A percentile compares a stretch with the other conserved stretches of the same genome.
phyloP scores from a whole-genome alignment of 2,113 vertebrate species.

The Ptyas mucosa region DNA sequence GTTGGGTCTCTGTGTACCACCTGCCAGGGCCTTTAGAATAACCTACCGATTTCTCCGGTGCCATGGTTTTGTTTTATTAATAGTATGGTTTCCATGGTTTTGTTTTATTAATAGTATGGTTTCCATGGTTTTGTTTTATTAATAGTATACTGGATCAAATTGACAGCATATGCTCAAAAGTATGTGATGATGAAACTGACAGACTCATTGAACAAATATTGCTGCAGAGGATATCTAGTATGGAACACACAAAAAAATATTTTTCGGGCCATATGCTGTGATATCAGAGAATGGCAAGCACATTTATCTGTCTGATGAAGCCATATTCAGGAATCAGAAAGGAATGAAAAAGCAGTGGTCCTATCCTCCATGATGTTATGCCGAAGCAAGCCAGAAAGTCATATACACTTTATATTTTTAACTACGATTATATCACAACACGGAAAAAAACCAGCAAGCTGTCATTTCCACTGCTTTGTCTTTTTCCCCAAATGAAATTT shows the following conservation, averaged over 20 bases:
- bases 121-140: too few species aligned
- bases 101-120: too few species aligned
- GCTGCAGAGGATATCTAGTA: background rate
- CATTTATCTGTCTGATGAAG: constrained; percentile 3
- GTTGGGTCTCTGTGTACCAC: background rate
- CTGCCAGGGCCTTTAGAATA: background rate
- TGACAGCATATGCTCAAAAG: background rate
- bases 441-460: background rate
- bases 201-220: rapidly evolving
- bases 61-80: background rate
- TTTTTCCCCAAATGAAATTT: background rate
- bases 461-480: background rate
- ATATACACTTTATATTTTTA: background rate
- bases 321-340: background rate
- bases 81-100: background rate
- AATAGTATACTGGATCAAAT: background rate
- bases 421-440: background rate
- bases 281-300: background rate
- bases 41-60: background rate
- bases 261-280: background rate
- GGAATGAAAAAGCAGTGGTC: background rate
- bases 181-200: background rate
- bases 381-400: background rate
- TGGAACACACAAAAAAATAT: background rate
- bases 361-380: background rate